A percentile compares a stretch with the other conserved stretches of the same genome.
Evolutionary conservation across 2,797 vertebrate species (phyloP).

Genomic region (Picus viridis): DNA sequence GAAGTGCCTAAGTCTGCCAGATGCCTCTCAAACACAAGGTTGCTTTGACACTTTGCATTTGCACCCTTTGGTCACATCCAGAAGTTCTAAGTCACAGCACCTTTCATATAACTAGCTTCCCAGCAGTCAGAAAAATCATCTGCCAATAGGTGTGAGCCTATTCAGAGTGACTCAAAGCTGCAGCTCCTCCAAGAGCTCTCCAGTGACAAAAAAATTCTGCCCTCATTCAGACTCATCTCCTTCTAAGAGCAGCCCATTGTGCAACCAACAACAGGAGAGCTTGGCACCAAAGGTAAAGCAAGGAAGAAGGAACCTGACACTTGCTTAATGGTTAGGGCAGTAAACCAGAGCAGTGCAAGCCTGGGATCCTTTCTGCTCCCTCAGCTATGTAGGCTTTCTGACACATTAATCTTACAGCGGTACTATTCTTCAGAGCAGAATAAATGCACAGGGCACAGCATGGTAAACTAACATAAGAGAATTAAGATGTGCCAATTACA

Average conservation of each 20-base stretch:
- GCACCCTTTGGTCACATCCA: fast-evolving
- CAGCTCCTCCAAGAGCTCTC: neutral
- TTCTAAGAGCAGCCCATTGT: neutral
- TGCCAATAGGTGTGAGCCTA: neutral
- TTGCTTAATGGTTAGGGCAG: neutral
- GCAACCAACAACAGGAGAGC: neutral
- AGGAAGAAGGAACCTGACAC: constrained; percentile 24
- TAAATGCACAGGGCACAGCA: neutral
- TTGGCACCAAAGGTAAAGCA: constrained; percentile 1
- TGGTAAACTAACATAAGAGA: neutral
- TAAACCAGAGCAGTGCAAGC: neutral
- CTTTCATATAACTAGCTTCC: neutral
- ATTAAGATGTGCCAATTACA: neutral
- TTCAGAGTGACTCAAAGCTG: neutral
- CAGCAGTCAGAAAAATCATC: neutral
- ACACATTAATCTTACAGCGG: neutral
- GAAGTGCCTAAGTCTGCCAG: neutral
- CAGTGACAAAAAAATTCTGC: neutral
- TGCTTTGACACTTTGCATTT: neutral
- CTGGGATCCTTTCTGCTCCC: constrained; percentile 1
- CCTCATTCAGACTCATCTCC: constrained; percentile 1
- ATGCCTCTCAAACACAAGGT: neutral
- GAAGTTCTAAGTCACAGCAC: neutral
- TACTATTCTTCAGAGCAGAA: neutral
- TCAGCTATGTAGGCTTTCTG: neutral